A percentile compares a stretch with the other conserved stretches of the same genome.
Conservation (phyloP, 23 tunicate species). For the Botrylloides violaceus region DNA sequence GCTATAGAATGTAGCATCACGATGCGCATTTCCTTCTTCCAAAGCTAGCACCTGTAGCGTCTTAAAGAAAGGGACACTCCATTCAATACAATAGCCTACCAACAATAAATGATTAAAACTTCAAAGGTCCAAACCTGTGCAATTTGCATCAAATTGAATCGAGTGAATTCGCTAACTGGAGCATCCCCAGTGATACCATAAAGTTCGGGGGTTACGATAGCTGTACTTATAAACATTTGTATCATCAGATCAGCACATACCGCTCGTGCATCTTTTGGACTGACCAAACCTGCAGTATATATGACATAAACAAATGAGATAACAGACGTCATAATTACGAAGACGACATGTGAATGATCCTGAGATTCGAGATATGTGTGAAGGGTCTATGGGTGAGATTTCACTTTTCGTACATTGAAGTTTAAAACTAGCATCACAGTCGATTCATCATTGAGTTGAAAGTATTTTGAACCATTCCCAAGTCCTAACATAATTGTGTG, state of each 20-base stretch:
- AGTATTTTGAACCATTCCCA: no score
- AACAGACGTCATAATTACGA: no score
- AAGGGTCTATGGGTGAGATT: no score
- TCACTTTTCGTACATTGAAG: no score
- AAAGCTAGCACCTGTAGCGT: conserved; percentile 73
- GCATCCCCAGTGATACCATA: conserved; percentile 91
- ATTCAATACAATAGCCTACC: background rate
- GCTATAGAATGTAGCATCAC: conserved; percentile 8
- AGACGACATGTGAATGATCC: no score
- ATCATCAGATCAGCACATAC: conserved; percentile 81
- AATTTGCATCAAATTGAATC: conserved; percentile 89
- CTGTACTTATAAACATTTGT: conserved; percentile 91
- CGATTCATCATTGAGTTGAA: no score
- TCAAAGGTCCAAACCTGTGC: conserved; percentile 58
- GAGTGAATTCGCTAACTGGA: conserved; percentile 77
- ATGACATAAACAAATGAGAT: no score
- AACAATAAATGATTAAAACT: background rate
- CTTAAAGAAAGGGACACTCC: conserved; percentile 15
- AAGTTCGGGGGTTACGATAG: conserved; percentile 93
- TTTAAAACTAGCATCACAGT: no score
- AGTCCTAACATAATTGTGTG: no score
- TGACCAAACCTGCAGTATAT: conserved; percentile 63
- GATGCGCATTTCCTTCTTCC: conserved; percentile 30
- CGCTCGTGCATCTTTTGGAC: conserved; percentile 72
- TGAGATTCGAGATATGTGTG: no score